Conservation (phyloP, 2,797 vertebrate species). For the Cebuella pygmaea region DNA sequence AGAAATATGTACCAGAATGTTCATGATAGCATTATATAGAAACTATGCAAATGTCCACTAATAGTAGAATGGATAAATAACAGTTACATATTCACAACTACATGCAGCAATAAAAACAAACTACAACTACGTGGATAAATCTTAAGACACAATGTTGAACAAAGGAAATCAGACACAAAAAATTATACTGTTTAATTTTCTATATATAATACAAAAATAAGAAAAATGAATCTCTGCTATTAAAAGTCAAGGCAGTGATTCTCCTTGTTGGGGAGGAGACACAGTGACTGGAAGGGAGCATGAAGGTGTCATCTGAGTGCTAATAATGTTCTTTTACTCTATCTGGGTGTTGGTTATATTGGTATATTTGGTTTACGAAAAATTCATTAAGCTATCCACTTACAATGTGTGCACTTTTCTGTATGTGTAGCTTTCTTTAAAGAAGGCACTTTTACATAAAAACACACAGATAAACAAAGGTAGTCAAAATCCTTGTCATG, state of each 20-base stretch:
- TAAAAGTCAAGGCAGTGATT: not conserved
- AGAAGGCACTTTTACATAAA: not conserved
- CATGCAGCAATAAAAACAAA: not conserved
- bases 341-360: not conserved
- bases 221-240: not conserved
- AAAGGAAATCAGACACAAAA: not conserved
- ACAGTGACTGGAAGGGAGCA: not conserved
- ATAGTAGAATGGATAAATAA: constrained; percentile 5
- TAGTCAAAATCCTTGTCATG: not conserved
- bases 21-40: not conserved
- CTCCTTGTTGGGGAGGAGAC: not conserved
- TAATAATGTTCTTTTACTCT: not conserved
- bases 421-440: not conserved
- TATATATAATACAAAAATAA: not conserved
- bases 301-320: not conserved
- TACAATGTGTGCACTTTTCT: not conserved
- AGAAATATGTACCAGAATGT: not conserved
- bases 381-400: not conserved
- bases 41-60: not conserved
- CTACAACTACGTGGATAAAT: not conserved
- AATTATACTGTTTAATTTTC: not conserved
- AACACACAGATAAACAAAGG: not conserved
- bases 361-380: not conserved
- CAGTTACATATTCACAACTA: not conserved
- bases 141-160: not conserved